Base-by-base conservation (phyloP, 2,113 vertebrate genomes). In the Tinamus guttatus region DNA sequence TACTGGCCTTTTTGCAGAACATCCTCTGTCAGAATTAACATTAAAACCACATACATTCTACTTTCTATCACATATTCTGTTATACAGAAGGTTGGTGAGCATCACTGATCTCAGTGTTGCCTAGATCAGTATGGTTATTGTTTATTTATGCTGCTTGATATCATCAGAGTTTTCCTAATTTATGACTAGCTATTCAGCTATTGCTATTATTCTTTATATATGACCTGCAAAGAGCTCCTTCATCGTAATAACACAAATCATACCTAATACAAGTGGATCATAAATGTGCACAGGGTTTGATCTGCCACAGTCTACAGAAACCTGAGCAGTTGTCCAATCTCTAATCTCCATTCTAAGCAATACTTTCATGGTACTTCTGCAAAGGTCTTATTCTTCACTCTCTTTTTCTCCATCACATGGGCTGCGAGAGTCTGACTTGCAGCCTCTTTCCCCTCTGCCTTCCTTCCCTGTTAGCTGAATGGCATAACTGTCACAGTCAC, bases 381-480 rank as follows among this genome's bases (percentile, higher is more conserved):
- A 47, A 5, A 62, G 9, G 21, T 15, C n/a, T 62, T 22, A 28
- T 68, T 45, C 15, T 74, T 69, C 20, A 19, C 56, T 25, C 3
- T n/a, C n/a, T 40, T 2, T 25, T 36, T n/a, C 6, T 24, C 18
- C 14, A 7, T 9, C 20, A 1, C 11, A 7, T 30, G 15, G 12
- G 11, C 43, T 13, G 13, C 13, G 41, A 30, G 28, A 43, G 8
- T 21, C 12, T 41, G 21, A 54, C 19, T 9, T 41, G 38, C 9
- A 32, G 38, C 21, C 19, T 15, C 21, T 47, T 21, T 32, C 30
- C 43, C 13, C 21, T 22, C 32, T 47, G 28, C 41, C 52, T 58
- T 75, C 21, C 38, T 58, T n/a, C 16, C 8, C 41, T 64, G 73
- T 9, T 4, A 56, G 25, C 18, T 77, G 18, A 34, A 64, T 32